phyloP scores from a whole-genome alignment of 2,113 vertebrate genomes.

The Epinephelus cyanopodus region DNA sequence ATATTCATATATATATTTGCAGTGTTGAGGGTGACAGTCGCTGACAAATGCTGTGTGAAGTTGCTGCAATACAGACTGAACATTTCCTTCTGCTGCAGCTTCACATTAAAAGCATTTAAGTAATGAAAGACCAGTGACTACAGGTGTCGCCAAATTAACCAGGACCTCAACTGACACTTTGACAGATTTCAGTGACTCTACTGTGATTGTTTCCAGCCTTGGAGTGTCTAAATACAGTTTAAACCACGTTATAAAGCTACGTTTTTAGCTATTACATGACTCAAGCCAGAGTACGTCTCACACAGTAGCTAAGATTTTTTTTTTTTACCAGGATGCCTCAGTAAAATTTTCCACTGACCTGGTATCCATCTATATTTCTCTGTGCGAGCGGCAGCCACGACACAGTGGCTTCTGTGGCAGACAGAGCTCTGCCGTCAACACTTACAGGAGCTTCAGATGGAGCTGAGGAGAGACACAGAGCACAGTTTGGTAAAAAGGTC shows the following conservation, averaged over 20 bases:
- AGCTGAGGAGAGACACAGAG: conserved; percentile 81
- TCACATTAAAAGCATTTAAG: too few species aligned
- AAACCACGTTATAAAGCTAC: not conserved
- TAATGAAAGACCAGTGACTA: too few species aligned
- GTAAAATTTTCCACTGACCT: conserved; percentile 84
- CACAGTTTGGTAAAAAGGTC: not conserved
- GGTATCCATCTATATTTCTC: conserved; percentile 90
- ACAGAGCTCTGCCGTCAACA: conserved; percentile 85
- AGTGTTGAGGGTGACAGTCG: too few species aligned
- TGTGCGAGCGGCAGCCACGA: conserved; percentile 88
- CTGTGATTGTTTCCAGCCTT: too few species aligned
- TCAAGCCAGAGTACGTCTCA: not conserved
- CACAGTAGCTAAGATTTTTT: not conserved
- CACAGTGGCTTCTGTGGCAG: conserved; percentile 91
- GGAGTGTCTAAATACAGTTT: not conserved
- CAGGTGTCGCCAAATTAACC: too few species aligned
- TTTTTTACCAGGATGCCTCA: not conserved
- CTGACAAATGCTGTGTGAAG: too few species aligned
- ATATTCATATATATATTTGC: too few species aligned
- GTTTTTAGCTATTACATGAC: not conserved
- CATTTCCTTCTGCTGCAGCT: too few species aligned
- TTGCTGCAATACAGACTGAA: too few species aligned
- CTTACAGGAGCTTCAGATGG: conserved; percentile 88
- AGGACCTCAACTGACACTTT: too few species aligned
- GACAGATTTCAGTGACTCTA: too few species aligned